Percentiles rank a stretch among this genome's conserved stretches.
Evolutionary conservation across 2,797 vertebrate species (phyloP).

Genomic region (Malacoctenus gilli): DNA sequence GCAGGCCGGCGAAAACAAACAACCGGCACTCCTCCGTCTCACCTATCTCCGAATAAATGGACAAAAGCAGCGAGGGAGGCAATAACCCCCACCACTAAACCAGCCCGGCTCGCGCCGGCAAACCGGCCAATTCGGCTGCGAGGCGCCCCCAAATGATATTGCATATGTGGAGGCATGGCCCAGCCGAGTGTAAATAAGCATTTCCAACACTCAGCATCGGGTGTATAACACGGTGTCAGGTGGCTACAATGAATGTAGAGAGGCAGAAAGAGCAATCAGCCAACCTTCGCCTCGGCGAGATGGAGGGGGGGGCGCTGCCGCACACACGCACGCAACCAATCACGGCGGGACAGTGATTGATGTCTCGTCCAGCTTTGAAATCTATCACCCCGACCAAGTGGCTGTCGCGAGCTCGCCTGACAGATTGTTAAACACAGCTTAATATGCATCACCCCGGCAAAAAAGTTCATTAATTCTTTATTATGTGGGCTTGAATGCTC

Average conservation of each 20-base stretch:
- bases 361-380: constrained; percentile 86
- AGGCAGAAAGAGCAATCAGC: constrained; percentile 89
- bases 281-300: constrained; percentile 88
- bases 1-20: constrained; percentile 66
- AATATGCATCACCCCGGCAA: constrained; percentile 88
- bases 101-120: constrained; percentile 39
- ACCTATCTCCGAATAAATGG: constrained; percentile 69
- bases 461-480: constrained; percentile 90
- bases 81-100: constrained; percentile 63
- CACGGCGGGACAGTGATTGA: constrained; percentile 88
- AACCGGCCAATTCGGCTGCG: constrained; percentile 60
- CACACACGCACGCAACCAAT: constrained; percentile 95
- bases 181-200: constrained; percentile 80
- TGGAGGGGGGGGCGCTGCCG: constrained; percentile 88
- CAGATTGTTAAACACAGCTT: constrained; percentile 86
- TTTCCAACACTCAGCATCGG: constrained; percentile 82
- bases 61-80: constrained; percentile 58
- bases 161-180: constrained; percentile 47
- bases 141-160: constrained; percentile 67
- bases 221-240: constrained; percentile 84
- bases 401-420: constrained; percentile 81
- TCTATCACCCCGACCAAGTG: constrained; percentile 88
- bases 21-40: constrained; percentile 56
- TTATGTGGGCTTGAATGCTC: constrained; percentile 80
- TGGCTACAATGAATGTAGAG: constrained; percentile 83